These are phyloP conservation scores for Ptyas mucosa DNA, from an alignment of 2,113 vertebrate species.

Conservation along the genomic window DNA sequence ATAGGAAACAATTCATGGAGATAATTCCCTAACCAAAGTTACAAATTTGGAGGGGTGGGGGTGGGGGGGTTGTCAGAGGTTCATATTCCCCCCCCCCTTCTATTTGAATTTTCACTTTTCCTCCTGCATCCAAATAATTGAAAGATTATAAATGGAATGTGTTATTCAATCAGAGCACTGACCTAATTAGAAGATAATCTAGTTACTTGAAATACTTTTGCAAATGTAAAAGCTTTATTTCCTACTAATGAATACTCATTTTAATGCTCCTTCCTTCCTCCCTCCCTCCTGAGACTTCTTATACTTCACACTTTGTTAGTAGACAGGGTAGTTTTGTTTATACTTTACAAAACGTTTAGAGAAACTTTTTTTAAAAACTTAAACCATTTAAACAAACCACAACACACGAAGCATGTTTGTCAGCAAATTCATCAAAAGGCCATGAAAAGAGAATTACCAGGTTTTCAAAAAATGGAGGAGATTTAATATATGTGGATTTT, in stretches of 20 bases:
- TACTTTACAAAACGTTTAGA: not conserved
- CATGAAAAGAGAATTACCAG: constrained; percentile 73
- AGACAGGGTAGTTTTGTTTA: not conserved
- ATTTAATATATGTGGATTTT: constrained; percentile 95
- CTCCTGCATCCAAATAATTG: not conserved
- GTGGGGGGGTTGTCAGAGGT: not conserved
- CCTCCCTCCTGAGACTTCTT: no score
- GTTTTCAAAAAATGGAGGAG: constrained; percentile 92
- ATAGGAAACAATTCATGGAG: not conserved
- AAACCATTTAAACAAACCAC: not conserved
- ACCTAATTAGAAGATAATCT: not conserved
- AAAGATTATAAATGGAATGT: not conserved
- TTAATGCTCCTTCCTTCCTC: not conserved
- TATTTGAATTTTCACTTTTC: not conserved
- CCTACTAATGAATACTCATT: not conserved
- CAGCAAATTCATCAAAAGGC: not conserved
- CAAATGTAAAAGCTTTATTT: not conserved
- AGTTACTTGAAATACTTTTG: not conserved
- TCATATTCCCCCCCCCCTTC: not conserved
- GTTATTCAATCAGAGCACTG: not conserved
- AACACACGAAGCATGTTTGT: not conserved
- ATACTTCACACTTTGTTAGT: not conserved
- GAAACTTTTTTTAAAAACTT: not conserved
- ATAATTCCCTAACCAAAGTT: not conserved
- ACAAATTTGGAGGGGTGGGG: not conserved